phyloP scores from a whole-genome alignment of 2,797 vertebrate genomes.

The Coracias cyanogaster region DNA sequence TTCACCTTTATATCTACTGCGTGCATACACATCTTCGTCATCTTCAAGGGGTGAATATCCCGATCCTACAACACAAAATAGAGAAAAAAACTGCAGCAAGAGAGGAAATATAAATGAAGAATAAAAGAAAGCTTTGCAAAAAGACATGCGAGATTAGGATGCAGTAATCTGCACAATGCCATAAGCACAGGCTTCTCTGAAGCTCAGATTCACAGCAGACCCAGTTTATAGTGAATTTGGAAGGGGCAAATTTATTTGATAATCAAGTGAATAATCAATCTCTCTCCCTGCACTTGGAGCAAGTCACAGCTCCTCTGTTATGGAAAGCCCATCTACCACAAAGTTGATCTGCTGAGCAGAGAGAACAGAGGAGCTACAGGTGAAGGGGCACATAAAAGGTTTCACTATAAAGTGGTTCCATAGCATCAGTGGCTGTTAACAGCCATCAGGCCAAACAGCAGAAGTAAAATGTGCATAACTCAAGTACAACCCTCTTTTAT shows the following conservation, averaged over 20 bases:
- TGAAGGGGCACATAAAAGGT: not conserved
- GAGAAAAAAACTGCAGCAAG: slow-evolving; percentile 80
- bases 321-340: not conserved
- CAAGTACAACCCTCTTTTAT: not conserved
- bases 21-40: slow-evolving; percentile 91
- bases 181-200: slow-evolving; percentile 56
- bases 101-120: slow-evolving; percentile 64
- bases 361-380: not conserved
- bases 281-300: not conserved
- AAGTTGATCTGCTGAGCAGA: not conserved
- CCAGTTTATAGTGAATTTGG: slow-evolving; percentile 63
- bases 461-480: slow-evolving; percentile 64
- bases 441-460: slow-evolving; percentile 54
- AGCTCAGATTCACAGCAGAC: slow-evolving; percentile 41
- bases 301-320: not conserved
- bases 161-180: slow-evolving; percentile 51
- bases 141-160: slow-evolving; percentile 75
- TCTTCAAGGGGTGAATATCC: slow-evolving; percentile 92
- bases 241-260: not conserved
- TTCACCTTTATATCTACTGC: slow-evolving; percentile 92
- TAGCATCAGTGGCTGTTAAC: slow-evolving; percentile 31
- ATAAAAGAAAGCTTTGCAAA: slow-evolving; percentile 60
- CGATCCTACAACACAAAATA: slow-evolving; percentile 91
- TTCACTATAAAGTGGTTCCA: slow-evolving; percentile 77
- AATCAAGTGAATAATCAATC: not conserved